phyloP scores from a whole-genome alignment of 1,140 invertebrate species.

The Lasaia peninsularis region DNA sequence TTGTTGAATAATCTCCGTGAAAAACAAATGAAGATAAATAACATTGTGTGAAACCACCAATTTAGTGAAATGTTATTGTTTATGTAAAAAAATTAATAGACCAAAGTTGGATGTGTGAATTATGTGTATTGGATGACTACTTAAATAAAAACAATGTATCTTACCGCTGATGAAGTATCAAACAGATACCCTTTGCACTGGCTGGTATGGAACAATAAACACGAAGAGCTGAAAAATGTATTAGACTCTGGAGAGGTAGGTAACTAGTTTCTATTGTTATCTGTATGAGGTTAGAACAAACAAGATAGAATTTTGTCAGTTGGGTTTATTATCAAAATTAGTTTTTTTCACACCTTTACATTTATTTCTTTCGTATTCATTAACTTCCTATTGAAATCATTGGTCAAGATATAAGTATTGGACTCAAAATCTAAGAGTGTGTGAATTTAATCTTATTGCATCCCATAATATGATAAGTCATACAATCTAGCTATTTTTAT shows the following conservation, averaged over 20 bases:
- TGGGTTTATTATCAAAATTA: too few species aligned
- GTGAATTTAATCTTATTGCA: too few species aligned
- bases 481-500: too few species aligned
- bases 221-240: conserved; percentile 43
- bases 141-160: conserved; percentile 34
- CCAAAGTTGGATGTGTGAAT: conserved; percentile 35
- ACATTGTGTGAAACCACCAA: neutral
- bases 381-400: too few species aligned
- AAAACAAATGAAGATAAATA: neutral
- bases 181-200: conserved; percentile 61
- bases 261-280: conserved; percentile 13
- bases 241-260: conserved; percentile 55
- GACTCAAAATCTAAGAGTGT: too few species aligned
- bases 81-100: neutral
- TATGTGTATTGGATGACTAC: conserved; percentile 14
- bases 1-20: neutral
- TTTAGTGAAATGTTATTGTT: neutral
- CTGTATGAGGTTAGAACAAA: neutral
- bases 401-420: too few species aligned
- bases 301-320: too few species aligned
- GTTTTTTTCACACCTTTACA: too few species aligned
- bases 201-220: conserved; percentile 63
- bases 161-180: conserved; percentile 50
- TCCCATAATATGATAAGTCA: too few species aligned
- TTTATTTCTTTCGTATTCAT: too few species aligned